Base-by-base conservation (phyloP, 2,888 invertebrate genomes). In the Lapara coniferarum region DNA sequence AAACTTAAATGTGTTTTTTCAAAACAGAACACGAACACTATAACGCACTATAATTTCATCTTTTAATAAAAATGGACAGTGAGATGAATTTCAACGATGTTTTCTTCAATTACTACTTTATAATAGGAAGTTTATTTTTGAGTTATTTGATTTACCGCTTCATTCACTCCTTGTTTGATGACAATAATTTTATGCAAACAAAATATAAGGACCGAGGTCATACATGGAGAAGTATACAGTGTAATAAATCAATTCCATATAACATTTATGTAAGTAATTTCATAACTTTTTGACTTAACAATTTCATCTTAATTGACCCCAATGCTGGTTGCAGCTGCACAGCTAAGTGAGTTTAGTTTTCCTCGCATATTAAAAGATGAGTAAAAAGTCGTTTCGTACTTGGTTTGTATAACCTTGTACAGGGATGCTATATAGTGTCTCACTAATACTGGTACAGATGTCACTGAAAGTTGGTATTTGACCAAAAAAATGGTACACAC, bases 141-240 rank as follows among this genome's bases (percentile, higher is more conserved):
- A 80, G 85, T 78, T 93, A 93, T 80, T 84, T 93, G 71, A 75
- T 90, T 70, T 93, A 91, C 78, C 83, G 89, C 73, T 88, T 93
- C 75, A 75, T 93, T 68, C 81, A 89, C 79, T 85, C 90, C 12
- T 73, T 91, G 73, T 83, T 91, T 67, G 82, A 85, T 71, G 88
- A 85, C 75, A 87, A 85, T 79, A 88, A 85, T 84, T 92, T 86
- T 77, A 87, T 90, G 77, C 85, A 86, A 74, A 89, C 87, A 19
- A 89, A 87, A 76, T 91, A 90, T 77, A 88, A 79, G 72, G 75
- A 76, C 53, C 83, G 86, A 56, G 89, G 92, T 6, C 94, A 94
- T 76, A 89, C 89, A 69, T 94, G 94, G 94, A 89, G 92, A 81
- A 94, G 91, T 82, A 94, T 94, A 76, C 90, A 93, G 77, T 92